Percentiles rank a stretch among this genome's conserved stretches.
Conservation (phyloP, 2,888 invertebrate species). For the Xanthorhoe designata region DNA sequence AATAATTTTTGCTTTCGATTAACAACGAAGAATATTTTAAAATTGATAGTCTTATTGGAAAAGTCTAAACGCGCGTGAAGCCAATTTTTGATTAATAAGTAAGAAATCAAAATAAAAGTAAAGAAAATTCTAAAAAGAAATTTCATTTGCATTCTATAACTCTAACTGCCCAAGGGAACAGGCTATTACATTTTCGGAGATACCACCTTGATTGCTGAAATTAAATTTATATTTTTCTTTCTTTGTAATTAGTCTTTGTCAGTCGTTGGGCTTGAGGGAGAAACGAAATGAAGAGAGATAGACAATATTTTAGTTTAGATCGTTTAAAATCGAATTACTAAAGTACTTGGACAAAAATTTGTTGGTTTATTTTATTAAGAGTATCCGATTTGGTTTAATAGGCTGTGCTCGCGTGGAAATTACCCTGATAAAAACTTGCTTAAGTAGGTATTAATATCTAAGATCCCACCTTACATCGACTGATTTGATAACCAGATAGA, state of each 20-base stretch:
- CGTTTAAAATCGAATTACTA: conserved; percentile 20
- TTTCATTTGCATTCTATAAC: conserved; percentile 17
- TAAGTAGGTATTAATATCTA: no score
- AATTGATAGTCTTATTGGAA: neutral
- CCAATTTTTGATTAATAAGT: neutral
- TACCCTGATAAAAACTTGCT: no score
- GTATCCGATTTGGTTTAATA: neutral
- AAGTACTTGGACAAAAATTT: neutral
- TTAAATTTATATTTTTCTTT: conserved; percentile 50
- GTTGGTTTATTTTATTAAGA: neutral
- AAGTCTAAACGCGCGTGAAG: neutral
- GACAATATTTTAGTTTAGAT: conserved; percentile 32
- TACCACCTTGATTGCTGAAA: conserved; percentile 43
- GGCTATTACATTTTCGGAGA: conserved; percentile 35
- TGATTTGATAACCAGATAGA: no score
- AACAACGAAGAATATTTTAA: no score
- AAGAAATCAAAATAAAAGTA: conserved; percentile 6
- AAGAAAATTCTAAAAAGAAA: conserved; percentile 4
- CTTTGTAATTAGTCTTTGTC: conserved; percentile 51
- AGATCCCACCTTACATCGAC: no score
- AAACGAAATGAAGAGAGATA: conserved; percentile 33
- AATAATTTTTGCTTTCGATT: no score
- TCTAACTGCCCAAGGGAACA: conserved; percentile 27
- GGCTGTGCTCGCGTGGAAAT: neutral
- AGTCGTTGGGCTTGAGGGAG: conserved; percentile 36